Percentiles rank a stretch among this genome's conserved stretches.
Evolutionary conservation across 2,113 vertebrate genomes (phyloP).

Genomic region (Pomatorhinus ruficollis): DNA sequence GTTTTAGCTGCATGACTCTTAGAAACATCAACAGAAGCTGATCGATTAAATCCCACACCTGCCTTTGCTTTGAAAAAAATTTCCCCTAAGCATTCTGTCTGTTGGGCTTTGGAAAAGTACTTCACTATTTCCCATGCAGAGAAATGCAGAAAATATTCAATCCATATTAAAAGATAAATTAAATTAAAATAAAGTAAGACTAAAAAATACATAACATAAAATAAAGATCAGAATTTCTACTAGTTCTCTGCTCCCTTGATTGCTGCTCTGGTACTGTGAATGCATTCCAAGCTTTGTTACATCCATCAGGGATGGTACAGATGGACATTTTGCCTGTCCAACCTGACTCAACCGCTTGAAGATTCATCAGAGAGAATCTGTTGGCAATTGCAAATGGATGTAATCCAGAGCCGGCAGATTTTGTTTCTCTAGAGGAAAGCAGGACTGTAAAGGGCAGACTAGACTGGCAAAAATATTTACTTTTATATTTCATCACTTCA

Average conservation of each 20-base stretch:
- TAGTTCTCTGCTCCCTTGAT: not conserved
- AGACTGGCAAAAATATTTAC: constrained; percentile 74
- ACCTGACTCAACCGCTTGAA: constrained; percentile 69
- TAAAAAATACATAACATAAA: not conserved
- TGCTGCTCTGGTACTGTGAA: constrained; percentile 15
- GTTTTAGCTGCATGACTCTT: constrained; percentile 14
- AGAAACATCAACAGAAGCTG: constrained; percentile 2
- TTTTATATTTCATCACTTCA: constrained; percentile 71
- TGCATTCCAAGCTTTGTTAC: constrained; percentile 56
- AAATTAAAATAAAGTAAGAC: not conserved
- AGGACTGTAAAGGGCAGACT: constrained; percentile 66
- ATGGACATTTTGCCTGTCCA: constrained; percentile 67
- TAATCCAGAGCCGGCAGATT: constrained; percentile 71
- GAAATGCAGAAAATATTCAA: not conserved
- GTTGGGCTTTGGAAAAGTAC: not conserved
- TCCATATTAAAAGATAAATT: not conserved
- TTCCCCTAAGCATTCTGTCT: not conserved
- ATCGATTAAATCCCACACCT: not conserved
- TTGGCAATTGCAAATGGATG: constrained; percentile 73
- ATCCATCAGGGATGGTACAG: constrained; percentile 66
- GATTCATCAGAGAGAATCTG: constrained; percentile 70
- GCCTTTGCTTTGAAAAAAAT: not conserved
- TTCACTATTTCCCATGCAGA: not conserved
- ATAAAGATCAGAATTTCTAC: not conserved
- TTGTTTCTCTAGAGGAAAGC: constrained; percentile 60